Evolutionary conservation across 2,888 invertebrate genomes (phyloP).

Genomic region (Plebejus argus): DNA sequence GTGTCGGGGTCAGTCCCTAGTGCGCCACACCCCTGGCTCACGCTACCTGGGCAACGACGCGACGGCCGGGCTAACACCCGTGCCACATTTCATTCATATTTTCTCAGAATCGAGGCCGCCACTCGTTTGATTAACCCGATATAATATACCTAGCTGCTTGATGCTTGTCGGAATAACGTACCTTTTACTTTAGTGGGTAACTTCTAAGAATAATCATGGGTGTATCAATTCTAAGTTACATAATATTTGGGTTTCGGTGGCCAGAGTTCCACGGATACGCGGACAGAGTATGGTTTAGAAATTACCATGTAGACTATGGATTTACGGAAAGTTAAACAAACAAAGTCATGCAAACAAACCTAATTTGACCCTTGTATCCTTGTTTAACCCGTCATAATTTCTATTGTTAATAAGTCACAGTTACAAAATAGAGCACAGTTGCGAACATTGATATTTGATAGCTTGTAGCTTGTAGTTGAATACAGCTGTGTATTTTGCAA

Average conservation of each 20-base stretch:
- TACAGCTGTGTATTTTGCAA: no score
- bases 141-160: neutral
- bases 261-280: neutral
- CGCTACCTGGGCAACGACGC: conserved; percentile 39
- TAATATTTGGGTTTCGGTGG: neutral
- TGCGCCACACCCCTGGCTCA: conserved; percentile 44
- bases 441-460: neutral
- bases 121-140: conserved; percentile 5
- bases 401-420: neutral
- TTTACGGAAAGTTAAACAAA: neutral
- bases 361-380: neutral
- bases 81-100: conserved; percentile 12
- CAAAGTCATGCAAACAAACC: neutral
- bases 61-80: conserved; percentile 32
- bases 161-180: neutral
- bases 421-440: neutral
- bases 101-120: conserved; percentile 5
- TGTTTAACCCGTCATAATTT: neutral
- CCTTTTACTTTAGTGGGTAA: neutral
- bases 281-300: neutral
- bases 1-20: neutral
- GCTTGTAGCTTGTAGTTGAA: no score
- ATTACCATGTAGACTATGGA: neutral
- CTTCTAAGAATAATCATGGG: neutral
- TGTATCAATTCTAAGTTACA: neutral